Evolutionary conservation across 2,113 vertebrate species (phyloP), one percentile per base, ranked within the genome.

Genomic region (Probosciger aterrimus): DNA sequence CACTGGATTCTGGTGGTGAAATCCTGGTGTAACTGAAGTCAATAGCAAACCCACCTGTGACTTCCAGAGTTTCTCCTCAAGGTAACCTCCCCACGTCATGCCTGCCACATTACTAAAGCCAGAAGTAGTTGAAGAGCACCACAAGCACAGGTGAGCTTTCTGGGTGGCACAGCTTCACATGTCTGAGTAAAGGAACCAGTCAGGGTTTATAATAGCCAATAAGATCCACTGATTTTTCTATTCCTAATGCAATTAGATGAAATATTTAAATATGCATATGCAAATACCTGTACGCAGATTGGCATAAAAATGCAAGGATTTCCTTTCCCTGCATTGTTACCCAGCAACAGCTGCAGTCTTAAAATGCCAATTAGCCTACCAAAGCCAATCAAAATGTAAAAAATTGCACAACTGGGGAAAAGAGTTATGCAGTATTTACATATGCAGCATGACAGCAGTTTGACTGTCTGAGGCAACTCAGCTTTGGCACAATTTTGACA

Each of bases 341-440:
- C 65, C 88, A 96, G 88, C 82, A 97, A 86, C 86, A 96, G 88
- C 88, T 93, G 68, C 69, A 83, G 46, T 70, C 55, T 84, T 85
- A 86, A 77, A 74, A 90, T 67, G 28, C 64, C 41, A 73, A 47
- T 64, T 71, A 88, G 79, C 59, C 41, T 94, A 76, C 81, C 82
- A 79, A 94, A 95, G 62, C 59, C 47, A 81, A 67, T 95, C 79
- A 86, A 93, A 93, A 86, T 37, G n/a, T 39, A 93, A 71, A 85
- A 70, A 88, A 80, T 5, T 43, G 67, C 82, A 90, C 37, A 82
- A 93, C 33, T 64, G 60, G 37, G 59, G 62, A 70, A 64, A 82
- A 80, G 65, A 74, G 64, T 80, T 93, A 35, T 19, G 8, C n/a
- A 30, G 37, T 30, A 74, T 83, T 92, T 86, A 85, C 46, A 88